Evolutionary conservation across 1,140 invertebrate genomes (phyloP), one percentile per base, ranked within the genome.

Genomic region (Chionoecetes opilio): DNA sequence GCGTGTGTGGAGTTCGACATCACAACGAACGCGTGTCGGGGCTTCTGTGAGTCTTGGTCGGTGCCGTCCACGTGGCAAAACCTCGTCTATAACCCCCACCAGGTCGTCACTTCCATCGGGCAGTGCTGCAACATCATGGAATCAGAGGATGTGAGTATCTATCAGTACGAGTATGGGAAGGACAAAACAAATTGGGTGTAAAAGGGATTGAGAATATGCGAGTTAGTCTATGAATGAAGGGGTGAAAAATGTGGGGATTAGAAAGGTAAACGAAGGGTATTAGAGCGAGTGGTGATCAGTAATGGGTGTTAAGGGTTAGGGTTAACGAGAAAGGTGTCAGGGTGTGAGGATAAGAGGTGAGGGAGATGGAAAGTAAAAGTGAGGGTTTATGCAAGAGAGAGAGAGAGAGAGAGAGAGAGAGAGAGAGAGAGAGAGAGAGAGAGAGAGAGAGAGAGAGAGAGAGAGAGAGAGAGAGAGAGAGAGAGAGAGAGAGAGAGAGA

Each of bases 121-220:
- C 98, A 99, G 96, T 99, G 98, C 96, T 99, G 98, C 97, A 98
- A 98, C 97, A 99, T 99, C 93, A 98, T 98, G 98, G 98, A 98
- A 95, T 98, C 98, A 0, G 98, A 98, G 97, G 98, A 98, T 96
- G 98, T 98, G 97, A 97, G 97, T 97, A 92, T 82, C 34, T 17
- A 2, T 2, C 11, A 14, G n/a, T n/a, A 53, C 46, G 11, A 11
- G 21, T 1, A 17, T 53, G 9, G 9, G 9, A 53, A 53, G 2
- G 46, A 9, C 46, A 2, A 53, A 53, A 53, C 21, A 53, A n/a
- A n/a, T n/a, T n/a, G n/a, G n/a, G n/a, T n/a, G n/a, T n/a, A 31
- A 34, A 26, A 85, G 32, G n/a, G 37, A 34, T 1, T 35, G 29
- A 87, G 21, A 11, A 6, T 32, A 87, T 53, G 0, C 46, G 0